These are phyloP conservation scores for Tursiops truncatus DNA, from an alignment of 2,113 vertebrate species.

Conservation along the genomic window DNA sequence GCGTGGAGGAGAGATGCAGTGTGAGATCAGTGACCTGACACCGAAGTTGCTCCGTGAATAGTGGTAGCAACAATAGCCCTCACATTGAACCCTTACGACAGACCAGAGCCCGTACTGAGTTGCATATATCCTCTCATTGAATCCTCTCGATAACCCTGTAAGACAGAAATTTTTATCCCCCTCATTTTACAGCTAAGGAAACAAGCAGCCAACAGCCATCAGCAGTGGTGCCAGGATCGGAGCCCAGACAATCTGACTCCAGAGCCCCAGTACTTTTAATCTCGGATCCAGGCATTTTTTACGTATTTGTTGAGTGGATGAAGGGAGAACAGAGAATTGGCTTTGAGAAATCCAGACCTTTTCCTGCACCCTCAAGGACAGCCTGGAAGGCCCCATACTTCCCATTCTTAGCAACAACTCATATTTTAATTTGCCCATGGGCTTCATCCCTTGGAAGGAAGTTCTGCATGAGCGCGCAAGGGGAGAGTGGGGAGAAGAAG, in stretches of 20 bases:
- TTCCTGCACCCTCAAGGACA: not conserved
- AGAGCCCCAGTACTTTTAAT: not conserved
- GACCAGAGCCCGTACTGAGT: not conserved
- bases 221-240: not conserved
- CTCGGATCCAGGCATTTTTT: not conserved
- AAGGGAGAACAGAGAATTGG: not conserved
- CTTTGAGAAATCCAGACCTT: not conserved
- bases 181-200: not conserved
- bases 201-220: not conserved
- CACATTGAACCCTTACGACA: rapidly evolving
- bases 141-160: not conserved
- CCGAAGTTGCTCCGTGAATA: not conserved
- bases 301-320: not conserved
- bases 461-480: not conserved
- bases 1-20: not conserved
- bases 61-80: rapidly evolving
- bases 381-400: not conserved
- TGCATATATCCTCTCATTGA: no score
- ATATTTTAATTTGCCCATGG: not conserved
- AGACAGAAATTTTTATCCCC: not conserved
- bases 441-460: not conserved
- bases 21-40: no score
- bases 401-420: not conserved
- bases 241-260: not conserved
- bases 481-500: not conserved